Evolutionary conservation across 1,140 invertebrate species (phyloP), one percentile per base, ranked within the genome.

Genomic region (Mya arenaria): DNA sequence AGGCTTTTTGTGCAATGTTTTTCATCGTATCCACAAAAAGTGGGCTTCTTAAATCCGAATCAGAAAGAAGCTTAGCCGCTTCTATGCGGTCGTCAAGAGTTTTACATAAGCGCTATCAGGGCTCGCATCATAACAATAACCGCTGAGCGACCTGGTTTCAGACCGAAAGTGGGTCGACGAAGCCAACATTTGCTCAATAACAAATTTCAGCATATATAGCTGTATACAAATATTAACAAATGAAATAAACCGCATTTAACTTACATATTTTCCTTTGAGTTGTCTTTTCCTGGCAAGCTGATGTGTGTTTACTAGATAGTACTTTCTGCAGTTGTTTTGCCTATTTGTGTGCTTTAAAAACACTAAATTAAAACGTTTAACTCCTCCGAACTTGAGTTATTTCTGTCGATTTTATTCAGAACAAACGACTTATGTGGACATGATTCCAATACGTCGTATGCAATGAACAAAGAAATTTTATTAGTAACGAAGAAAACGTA

Each of bases 131-230:
- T 32, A 52, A 52, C 30, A 86, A 83, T 39, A 34, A 48, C 88
- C 88, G 88, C 15, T 89, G 88, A 13, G 85, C 84, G 69, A 88
- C 88, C n/a, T 84, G 66, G 23, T 87, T 86, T 58, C 88, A 89
- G n/a, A 89, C 58, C 2, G 83, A 55, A n/a, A 88, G 30, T 68
- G 88, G 88, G 65, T 89, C 88, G 15, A 69, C 44, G 17, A 78
- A 48, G 37, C 36, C 25, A 71, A 84, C 39, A n/a, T 56, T 41
- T 55, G 79, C 84, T 15, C 88, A 17, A 62, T 72, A 23, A 55
- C 74, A 83, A 52, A 89, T 85, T 25, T 77, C 23, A 52, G 77
- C 69, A 0, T 87, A 55, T 63, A 81, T 85, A 4, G 48, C 85
- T 65, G 88, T 80, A 66, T 87, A 89, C 71, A 87, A n/a, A n/a